Base-by-base conservation (phyloP, 2,888 invertebrate genomes). In the Dastarcus helophoroides region DNA sequence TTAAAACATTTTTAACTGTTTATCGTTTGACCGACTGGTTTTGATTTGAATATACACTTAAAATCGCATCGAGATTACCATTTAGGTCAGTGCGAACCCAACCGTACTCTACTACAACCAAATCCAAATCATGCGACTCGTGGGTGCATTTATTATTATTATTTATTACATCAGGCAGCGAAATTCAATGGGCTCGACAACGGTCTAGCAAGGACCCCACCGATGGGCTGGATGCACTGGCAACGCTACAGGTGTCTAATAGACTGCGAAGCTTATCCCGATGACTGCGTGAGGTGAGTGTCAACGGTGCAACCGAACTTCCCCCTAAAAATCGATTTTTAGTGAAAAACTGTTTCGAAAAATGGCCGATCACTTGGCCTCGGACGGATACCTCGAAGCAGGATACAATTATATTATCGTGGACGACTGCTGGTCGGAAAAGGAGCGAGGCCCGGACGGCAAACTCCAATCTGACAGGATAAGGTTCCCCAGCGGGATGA, bases 171-270 rank as follows among this genome's bases (percentile, higher is more conserved):
- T n/a, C n/a, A n/a, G 11, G 14, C 27, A 15, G 7, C 11, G 7
- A 30, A n/a, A 6, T 16, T 30, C 8, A 16, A 33, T 23, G 4
- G 58, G 1, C 50, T 76, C 29, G 65, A 76, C 40, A 77, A 77
- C 52, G 76, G 76, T 0, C 49, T 76, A 25, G 75, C 73, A 1
- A 47, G 63, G 25, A 76, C 73, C 3, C 78, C 78, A 0, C 78
- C 78, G 0, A 78, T 79, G 77, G 78, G 78, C 16, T 78, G 77
- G 77, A 60, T 78, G 38, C 68, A 74, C 1, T 78, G 78, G 78
- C 67, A 76, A 42, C 51, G 76, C 36, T 78, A 71, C 48, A 54
- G 74, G 11, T 78, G 78, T 47, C 67, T 71, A 41, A 68, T 64
- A 0, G 71, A 78, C 54, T 78, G 78, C 51, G 58, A 63, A 21